A percentile compares a stretch with the other conserved stretches of the same genome.
Evolutionary conservation across 2,113 vertebrate species (phyloP).

Genomic region (Eudorcas thomsonii): DNA sequence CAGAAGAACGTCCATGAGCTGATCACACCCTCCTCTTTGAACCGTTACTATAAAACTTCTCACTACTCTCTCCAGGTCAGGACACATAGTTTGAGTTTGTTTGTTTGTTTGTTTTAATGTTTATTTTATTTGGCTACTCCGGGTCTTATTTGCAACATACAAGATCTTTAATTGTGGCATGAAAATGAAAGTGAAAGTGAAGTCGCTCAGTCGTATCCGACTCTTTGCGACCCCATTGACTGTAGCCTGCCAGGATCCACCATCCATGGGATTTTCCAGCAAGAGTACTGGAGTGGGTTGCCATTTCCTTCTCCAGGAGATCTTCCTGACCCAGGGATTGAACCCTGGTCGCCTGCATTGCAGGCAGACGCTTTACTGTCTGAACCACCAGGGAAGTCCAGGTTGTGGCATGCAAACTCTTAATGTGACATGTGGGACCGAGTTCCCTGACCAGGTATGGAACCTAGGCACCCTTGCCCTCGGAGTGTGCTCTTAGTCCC

Average conservation of each 20-base stretch:
- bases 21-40: not conserved
- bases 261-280: not conserved
- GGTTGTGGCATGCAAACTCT: not conserved
- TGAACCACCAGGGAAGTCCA: not conserved
- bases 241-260: not conserved
- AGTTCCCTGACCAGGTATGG: not conserved
- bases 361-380: not conserved
- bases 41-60: not conserved
- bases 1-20: not conserved
- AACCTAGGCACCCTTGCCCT: not conserved
- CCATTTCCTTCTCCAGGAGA: not conserved
- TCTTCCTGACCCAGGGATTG: not conserved
- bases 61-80: not conserved
- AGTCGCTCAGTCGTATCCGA: fast-evolving
- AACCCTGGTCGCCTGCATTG: not conserved
- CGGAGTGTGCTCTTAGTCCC: not conserved
- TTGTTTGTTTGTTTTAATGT: not conserved
- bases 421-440: not conserved
- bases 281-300: not conserved
- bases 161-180: not conserved
- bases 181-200: not conserved
- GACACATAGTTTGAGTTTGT: not conserved
- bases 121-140: not conserved
- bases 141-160: not conserved
- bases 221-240: not conserved